Conservation (phyloP, 1,140 invertebrate genomes). For the Oppia nitens region DNA sequence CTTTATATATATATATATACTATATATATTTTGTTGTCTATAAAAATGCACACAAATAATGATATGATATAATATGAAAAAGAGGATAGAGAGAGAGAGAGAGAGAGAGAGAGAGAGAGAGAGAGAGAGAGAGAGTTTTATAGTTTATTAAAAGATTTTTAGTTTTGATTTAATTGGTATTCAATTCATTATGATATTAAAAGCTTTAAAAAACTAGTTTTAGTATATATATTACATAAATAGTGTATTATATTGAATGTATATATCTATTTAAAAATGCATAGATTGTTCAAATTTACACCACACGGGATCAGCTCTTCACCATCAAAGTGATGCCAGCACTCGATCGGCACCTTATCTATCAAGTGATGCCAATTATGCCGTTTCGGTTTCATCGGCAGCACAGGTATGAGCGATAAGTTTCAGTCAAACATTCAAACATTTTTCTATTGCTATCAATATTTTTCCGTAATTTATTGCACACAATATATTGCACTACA, state of each 20-base stretch:
- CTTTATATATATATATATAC: too few relatives aligned
- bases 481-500: too few relatives aligned
- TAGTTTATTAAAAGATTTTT: too few relatives aligned
- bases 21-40: too few relatives aligned
- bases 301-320: background rate
- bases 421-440: background rate
- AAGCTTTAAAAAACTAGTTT: background rate
- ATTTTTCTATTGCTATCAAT: background rate
- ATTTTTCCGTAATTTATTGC: background rate
- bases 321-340: background rate
- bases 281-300: background rate
- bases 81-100: too few relatives aligned
- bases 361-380: conserved; percentile 1
- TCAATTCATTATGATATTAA: too few relatives aligned
- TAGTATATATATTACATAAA: background rate
- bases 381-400: background rate
- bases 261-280: background rate
- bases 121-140: too few relatives aligned
- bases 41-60: too few relatives aligned
- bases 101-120: too few relatives aligned
- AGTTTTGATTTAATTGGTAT: too few relatives aligned
- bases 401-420: conserved; percentile 9
- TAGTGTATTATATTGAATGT: background rate
- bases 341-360: background rate
- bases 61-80: too few relatives aligned